Base-by-base conservation (phyloP, 2,113 vertebrate species). In the Rhegmatorhina hoffmannsi region DNA sequence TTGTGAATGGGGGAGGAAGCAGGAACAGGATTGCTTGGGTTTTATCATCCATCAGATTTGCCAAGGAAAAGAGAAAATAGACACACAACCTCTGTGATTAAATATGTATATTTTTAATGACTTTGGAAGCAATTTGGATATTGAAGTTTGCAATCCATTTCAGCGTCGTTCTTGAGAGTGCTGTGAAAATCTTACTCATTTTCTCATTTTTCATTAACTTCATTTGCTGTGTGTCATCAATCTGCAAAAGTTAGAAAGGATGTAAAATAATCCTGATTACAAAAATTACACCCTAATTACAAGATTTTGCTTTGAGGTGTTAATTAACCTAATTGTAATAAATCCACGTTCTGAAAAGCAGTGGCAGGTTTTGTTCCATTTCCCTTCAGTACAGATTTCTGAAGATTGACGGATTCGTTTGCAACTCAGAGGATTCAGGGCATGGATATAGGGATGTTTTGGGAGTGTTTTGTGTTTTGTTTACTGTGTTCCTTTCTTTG, bases 271-370 rank as follows among this genome's bases (percentile, higher is more conserved):
- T 79, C 84, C 67, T 64, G 68, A 87, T 91, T 89, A 83, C 62
- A 43, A 73, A 89, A 87, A 81, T 34, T 66, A 75, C 76, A 81
- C 4, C 4, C 88, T 90, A 96, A 95, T 95, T 92, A 90, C 64
- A 62, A 75, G 38, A 33, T 87, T 91, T 95, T 87, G 47, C 64
- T 96, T 93, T 90, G 56, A 95, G 94, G 75, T 93, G 59, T 85
- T 95, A 94, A 95, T 96, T 94, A 83, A 83, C 36, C 72, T 79
- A 83, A 64, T 94, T 92, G 60, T 55, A 74, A 78, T 59, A 50
- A 66, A 91, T 92, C 31, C 10, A 2, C 31, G 9, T 73, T 95
- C 47, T 89, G 85, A 77, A 90, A 62, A 79, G 74, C 33, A 87
- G 11, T 75, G n/a, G 17, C 56, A 64, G 3, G 50, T 88, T 93